Evolutionary conservation across 1,140 invertebrate genomes (phyloP).

Genomic region (Micrasema minimum): DNA sequence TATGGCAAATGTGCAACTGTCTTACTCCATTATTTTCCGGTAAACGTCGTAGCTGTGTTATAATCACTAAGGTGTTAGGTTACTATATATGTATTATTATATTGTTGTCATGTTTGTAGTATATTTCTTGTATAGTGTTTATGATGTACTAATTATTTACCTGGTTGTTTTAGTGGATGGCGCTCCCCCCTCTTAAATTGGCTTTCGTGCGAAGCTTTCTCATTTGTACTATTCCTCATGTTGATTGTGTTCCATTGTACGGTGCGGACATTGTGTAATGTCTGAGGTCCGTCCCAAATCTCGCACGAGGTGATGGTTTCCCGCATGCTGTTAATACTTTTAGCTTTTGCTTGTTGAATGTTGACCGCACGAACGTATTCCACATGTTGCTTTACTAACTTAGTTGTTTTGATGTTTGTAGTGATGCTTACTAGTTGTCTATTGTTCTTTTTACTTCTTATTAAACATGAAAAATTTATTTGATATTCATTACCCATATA

Average conservation of each 20-base stretch:
- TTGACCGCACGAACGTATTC: neutral
- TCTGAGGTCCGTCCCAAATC: neutral
- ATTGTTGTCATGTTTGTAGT: constrained; percentile 33
- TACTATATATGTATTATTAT: constrained; percentile 3
- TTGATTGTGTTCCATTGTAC: constrained; percentile 26
- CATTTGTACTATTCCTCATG: constrained; percentile 36
- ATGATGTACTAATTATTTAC: constrained; percentile 39
- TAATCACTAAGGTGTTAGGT: no score
- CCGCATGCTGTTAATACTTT: constrained; percentile 24
- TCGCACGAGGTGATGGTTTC: constrained; percentile 34
- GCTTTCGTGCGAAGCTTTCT: constrained; percentile 41
- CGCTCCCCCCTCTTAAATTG: constrained; percentile 35
- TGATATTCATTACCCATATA: neutral
- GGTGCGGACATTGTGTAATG: constrained; percentile 19
- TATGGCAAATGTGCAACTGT: no score
- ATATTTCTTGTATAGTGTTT: constrained; percentile 31
- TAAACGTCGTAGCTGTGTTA: no score
- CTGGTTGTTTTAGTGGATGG: constrained; percentile 43
- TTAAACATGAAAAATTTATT: neutral
- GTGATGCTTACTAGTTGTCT: constrained; percentile 12
- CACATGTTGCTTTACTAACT: no score
- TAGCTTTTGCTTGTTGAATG: constrained; percentile 26
- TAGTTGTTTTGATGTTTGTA: constrained; percentile 11
- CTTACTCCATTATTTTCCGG: no score
- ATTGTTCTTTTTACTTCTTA: neutral